Conservation (phyloP, 2,888 invertebrate species). For the Mimas tiliae region DNA sequence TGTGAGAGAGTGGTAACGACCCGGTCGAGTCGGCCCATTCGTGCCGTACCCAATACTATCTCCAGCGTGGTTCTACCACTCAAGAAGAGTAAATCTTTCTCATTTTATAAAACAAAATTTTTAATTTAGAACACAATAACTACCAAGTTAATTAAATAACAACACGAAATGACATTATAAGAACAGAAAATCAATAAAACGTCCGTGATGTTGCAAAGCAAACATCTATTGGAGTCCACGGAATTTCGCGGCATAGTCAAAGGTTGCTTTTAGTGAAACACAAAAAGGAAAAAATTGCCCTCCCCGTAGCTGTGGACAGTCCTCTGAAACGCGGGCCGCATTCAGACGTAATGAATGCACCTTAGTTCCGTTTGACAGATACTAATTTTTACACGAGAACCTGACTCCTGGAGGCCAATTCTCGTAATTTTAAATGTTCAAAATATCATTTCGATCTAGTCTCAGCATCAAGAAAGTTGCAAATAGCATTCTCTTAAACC, state of each 20-base stretch:
- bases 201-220: constrained; percentile 36
- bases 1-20: too few species aligned
- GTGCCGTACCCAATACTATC: too few species aligned
- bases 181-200: constrained; percentile 2
- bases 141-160: background rate
- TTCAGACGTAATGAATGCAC: constrained; percentile 58
- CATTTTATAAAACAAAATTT: background rate
- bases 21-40: too few species aligned
- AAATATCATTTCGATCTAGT: too few species aligned
- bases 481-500: too few species aligned
- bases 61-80: too few species aligned
- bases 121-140: background rate
- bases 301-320: constrained; percentile 13
- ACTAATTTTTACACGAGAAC: constrained; percentile 50
- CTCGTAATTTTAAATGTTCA: too few species aligned
- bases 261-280: constrained; percentile 49
- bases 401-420: constrained; percentile 41
- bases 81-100: too few species aligned
- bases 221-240: constrained; percentile 49
- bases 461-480: too few species aligned
- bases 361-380: constrained; percentile 50
- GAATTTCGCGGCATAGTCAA: constrained; percentile 47
- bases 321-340: constrained; percentile 45
- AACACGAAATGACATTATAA: constrained; percentile 1
- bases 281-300: constrained; percentile 44